Evolutionary conservation across 2,797 vertebrate species (phyloP), one percentile per base, ranked within the genome.

Genomic region (Prunella strophiata): DNA sequence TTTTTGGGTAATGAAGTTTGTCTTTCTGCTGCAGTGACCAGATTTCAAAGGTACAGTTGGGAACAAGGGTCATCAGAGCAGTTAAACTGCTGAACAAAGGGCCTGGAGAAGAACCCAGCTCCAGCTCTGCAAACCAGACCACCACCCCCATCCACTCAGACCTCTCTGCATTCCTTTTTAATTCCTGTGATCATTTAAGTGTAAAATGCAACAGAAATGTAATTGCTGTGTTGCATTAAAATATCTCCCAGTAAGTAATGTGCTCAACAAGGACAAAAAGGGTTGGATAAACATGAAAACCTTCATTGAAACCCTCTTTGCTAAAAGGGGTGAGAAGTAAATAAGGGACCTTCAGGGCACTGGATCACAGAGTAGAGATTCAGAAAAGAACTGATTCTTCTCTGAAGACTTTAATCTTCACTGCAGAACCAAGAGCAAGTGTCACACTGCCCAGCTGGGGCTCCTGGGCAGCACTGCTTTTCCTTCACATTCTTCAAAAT

Each of bases 401-500:
- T 88, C 70, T 86, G 38, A 51, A 34, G 36, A 50, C 38, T n/a
- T 86, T 51, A 70, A 55, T 89, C 50, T 79, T 65, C 57, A 71
- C 57, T 43, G 65, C 78, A 91, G 89, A 91, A 13, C 43, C 65
- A 85, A 79, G 73, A 58, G 16, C 58, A 88, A 21, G 50, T 61
- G 78, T 74, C 36, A 62, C 30, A 32, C 18, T 2, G 3, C 58
- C 87, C 79, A 85, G 89, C 91, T 95, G 89, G 20, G 65, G 47
- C 73, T 88, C 89, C 87, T 62, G 57, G 75, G 72, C 84, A 94
- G 75, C 16, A 17, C 38, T 73, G 84, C 51, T 93, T 52, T 12
- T 77, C 82, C 88, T 95, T 89, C 87, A 85, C 65, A 36, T 72
- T 71, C 92, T 91, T 95, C 73, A 89, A 30, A 62, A 80, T 47